These are phyloP conservation scores for Branchellion lobata DNA, from an alignment of 2,888 invertebrate species.

Conservation along the genomic window DNA sequence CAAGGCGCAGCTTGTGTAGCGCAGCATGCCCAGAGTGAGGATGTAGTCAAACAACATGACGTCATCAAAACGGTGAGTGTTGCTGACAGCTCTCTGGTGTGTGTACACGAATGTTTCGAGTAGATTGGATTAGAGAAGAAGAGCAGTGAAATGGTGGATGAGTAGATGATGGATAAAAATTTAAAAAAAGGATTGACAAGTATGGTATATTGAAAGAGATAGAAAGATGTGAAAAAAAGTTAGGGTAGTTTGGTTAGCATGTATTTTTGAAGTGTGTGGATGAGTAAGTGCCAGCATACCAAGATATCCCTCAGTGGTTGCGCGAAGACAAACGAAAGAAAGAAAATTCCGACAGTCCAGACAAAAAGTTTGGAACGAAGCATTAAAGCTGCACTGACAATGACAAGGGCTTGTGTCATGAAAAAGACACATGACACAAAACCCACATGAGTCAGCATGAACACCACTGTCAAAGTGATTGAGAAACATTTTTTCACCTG, in stretches of 20 bases:
- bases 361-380: neutral
- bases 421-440: neutral
- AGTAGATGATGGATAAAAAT: neutral
- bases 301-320: neutral
- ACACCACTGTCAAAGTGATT: neutral
- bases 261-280: too few species aligned
- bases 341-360: neutral
- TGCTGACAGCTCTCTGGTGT: neutral
- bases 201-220: too few species aligned
- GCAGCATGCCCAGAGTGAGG: conserved; percentile 24
- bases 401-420: neutral
- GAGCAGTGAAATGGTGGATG: too few species aligned
- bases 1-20: conserved; percentile 25
- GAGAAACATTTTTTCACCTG: neutral
- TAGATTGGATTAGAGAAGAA: too few species aligned
- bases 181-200: too few species aligned
- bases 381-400: neutral
- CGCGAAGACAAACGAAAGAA: neutral
- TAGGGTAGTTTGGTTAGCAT: too few species aligned
- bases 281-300: neutral
- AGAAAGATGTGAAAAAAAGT: too few species aligned
- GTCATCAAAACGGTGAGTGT: neutral
- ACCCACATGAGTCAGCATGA: neutral
- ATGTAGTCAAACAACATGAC: conserved; percentile 10
- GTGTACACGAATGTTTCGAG: too few species aligned